Conservation (phyloP, 2,797 vertebrate genomes). For the Triplophysa bombifrons region DNA sequence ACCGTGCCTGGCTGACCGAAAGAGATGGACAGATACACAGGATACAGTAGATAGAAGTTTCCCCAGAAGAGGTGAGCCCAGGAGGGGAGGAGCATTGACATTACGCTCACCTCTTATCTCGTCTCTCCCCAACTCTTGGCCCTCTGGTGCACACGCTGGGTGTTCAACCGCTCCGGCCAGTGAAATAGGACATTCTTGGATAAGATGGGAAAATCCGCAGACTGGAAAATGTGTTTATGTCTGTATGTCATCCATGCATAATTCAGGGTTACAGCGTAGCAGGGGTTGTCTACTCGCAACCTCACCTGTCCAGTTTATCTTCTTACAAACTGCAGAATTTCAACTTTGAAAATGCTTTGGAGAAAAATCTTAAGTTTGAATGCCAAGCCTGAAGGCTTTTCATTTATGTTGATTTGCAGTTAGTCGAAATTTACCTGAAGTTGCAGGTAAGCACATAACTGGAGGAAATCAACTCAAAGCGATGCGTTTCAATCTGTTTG, state of each 20-base stretch:
- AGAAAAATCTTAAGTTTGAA: not conserved
- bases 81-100: slow-evolving; percentile 48
- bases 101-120: slow-evolving; percentile 57
- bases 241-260: slow-evolving; percentile 50
- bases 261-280: slow-evolving; percentile 30
- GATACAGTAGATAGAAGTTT: slow-evolving; percentile 36
- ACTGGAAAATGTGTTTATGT: slow-evolving; percentile 56
- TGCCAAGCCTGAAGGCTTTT: not conserved
- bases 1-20: slow-evolving; percentile 27
- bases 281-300: not conserved
- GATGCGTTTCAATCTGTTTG: not conserved
- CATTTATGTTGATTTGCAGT: not conserved
- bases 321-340: slow-evolving; percentile 9
- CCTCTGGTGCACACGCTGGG: slow-evolving; percentile 36
- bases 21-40: slow-evolving; percentile 56
- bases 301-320: slow-evolving; percentile 37
- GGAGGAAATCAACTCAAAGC: not conserved
- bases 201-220: slow-evolving; percentile 50
- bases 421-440: not conserved
- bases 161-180: slow-evolving; percentile 52
- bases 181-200: slow-evolving; percentile 45
- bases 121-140: slow-evolving; percentile 27
- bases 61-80: slow-evolving; percentile 46
- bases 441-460: not conserved
- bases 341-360: slow-evolving; percentile 7